Evolutionary conservation across 2,113 vertebrate genomes (phyloP), one percentile per base, ranked within the genome.

Genomic region (Thamnophis sirtalis): DNA sequence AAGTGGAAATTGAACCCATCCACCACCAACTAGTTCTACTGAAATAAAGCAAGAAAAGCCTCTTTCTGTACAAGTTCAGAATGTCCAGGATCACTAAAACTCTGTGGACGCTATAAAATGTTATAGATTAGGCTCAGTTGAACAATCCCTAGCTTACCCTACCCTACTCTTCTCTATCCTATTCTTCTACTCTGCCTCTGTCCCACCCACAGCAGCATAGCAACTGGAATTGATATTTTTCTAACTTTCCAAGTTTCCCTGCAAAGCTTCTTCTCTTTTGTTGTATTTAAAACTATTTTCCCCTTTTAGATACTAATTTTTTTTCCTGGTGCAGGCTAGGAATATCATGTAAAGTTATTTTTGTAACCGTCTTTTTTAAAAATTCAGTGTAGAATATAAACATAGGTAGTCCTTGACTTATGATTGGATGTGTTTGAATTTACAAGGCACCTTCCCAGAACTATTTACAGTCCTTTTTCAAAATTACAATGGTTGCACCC

Each of bases 141-240:
- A 58, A 11, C 21, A 38, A 11, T 15, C 19, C 22, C 3, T 26
- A 38, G 5, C 2, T 33, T 26, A 51, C 38, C 54, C 51, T 58
- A 8, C 13, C 21, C 3, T 28, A 48, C 50, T 51, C 51, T 58
- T 8, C 13, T 22, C 2, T 28, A 26, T 3, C 3, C 43, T 26
- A 51, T 53, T 49, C 54, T 58, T 1, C 38, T 3, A 33, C 11
- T 10, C 33, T 38, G n/a, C 28, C 43, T 92, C 55, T 53, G 85
- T 19, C 91, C 89, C 84, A 87, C 95, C 94, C 43, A 50, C 28
- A 68, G 22, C 8, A 26, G 15, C 90, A 19, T 6, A 86, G 22
- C 4, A 49, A 48, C 22, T 48, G 21, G 15, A 28, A 22, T 38
- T 86, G n/a, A 50, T 3, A 4, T 26, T 53, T 21, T 22, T 17